Evolutionary conservation across 2,113 vertebrate species (phyloP).

Genomic region (Boleophthalmus pectinirostris): DNA sequence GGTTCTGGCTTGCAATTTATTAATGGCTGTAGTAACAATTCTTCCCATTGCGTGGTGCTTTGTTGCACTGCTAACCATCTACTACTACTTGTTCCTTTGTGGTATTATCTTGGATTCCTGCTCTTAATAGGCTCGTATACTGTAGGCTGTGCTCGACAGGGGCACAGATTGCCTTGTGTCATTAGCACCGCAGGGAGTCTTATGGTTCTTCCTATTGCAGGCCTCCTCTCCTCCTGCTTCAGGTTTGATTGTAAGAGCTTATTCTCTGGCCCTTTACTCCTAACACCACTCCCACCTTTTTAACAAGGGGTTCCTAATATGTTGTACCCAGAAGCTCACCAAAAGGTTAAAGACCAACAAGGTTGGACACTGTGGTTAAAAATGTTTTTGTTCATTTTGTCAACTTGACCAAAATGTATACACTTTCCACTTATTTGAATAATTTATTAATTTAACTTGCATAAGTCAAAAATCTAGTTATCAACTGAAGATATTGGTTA

Average conservation of each 20-base stretch:
- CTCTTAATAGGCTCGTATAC: constrained; percentile 19
- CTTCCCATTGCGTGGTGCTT: constrained; percentile 64
- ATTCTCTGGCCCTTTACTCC: constrained; percentile 48
- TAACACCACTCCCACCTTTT: constrained; percentile 56
- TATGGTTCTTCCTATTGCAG: constrained; percentile 69
- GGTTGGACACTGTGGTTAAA: neutral
- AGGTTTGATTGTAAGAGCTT: constrained; percentile 76
- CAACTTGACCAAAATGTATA: too few relatives aligned
- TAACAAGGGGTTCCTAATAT: constrained; percentile 57
- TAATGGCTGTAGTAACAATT: constrained; percentile 64
- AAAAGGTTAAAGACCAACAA: constrained; percentile 30
- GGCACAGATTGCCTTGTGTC: constrained; percentile 20
- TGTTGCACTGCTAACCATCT: constrained; percentile 36
- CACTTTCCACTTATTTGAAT: too few relatives aligned
- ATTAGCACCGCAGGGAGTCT: constrained; percentile 43
- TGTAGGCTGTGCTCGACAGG: constrained; percentile 23
- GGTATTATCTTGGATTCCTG: constrained; percentile 4
- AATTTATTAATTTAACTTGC: too few relatives aligned
- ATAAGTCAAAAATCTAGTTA: neutral
- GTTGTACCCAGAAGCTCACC: constrained; percentile 1
- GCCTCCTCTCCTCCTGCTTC: constrained; percentile 75
- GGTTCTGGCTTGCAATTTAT: constrained; percentile 56
- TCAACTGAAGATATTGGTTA: neutral
- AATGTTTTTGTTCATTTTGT: neutral
- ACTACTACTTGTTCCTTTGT: constrained; percentile 14